A percentile compares a stretch with the other conserved stretches of the same genome.
These are phyloP conservation scores for Actinia tenebrosa DNA, from an alignment of 64 coral and sea anemone species.

Conservation along the genomic window DNA sequence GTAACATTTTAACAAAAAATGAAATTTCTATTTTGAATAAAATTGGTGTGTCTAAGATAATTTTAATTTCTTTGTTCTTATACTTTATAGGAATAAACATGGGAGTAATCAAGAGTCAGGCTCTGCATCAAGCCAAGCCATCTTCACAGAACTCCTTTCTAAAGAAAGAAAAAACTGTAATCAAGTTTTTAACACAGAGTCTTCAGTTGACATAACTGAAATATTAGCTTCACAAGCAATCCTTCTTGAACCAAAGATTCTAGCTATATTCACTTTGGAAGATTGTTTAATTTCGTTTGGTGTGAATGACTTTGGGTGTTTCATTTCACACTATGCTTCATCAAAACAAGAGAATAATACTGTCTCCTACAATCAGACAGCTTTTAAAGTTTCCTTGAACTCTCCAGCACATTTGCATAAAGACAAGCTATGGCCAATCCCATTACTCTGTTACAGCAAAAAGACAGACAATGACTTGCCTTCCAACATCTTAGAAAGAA, in stretches of 20 bases:
- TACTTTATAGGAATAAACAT: background rate
- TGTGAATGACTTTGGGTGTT: background rate
- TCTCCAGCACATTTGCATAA: background rate
- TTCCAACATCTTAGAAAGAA: background rate
- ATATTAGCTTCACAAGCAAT: background rate
- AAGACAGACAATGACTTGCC: background rate
- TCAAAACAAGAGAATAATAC: background rate
- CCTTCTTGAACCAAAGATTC: slow-evolving; percentile 7
- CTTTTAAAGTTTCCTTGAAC: background rate
- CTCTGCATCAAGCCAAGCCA: background rate
- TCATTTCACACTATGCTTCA: background rate
- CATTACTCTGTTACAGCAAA: background rate
- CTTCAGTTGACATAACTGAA: background rate
- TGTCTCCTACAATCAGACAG: background rate
- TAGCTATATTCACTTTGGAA: background rate
- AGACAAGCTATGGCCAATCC: background rate
- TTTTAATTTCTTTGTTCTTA: background rate
- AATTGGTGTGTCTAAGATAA: too few species aligned
- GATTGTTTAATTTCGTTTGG: background rate
- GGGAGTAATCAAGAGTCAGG: background rate
- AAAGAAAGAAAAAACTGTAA: background rate
- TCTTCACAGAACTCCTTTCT: background rate
- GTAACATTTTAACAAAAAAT: too few species aligned
- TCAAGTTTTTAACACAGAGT: background rate
- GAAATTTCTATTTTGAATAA: too few species aligned